Percentiles rank a stretch among this genome's conserved stretches.
These are phyloP conservation scores for Dermatemys mawii DNA, from an alignment of 2,113 vertebrate genomes.

Conservation along the genomic window DNA sequence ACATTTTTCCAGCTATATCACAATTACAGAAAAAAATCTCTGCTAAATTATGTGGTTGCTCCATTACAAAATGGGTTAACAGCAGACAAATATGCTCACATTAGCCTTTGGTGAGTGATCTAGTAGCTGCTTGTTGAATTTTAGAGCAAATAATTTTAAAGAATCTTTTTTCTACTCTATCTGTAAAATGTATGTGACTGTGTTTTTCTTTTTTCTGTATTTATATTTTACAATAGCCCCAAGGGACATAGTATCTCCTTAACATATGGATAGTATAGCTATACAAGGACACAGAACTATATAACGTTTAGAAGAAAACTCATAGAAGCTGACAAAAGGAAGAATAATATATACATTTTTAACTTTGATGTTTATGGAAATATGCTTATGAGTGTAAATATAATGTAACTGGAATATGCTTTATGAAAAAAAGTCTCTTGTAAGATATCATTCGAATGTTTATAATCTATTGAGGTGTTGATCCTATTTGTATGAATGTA, in stretches of 20 bases:
- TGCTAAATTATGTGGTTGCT: neutral
- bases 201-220: neutral
- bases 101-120: neutral
- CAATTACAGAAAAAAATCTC: neutral
- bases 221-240: neutral
- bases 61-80: neutral
- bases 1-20: neutral
- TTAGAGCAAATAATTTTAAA: neutral
- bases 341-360: no score
- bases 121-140: neutral
- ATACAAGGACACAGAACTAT: neutral
- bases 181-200: neutral
- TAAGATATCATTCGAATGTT: no score
- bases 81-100: neutral
- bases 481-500: no score
- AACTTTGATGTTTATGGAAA: no score
- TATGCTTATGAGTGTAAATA: no score
- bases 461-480: no score
- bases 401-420: no score
- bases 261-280: neutral
- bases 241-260: neutral
- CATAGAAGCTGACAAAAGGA: neutral
- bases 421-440: no score
- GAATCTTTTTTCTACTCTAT: neutral
- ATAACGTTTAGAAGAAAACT: neutral